Evolutionary conservation across 2,888 invertebrate species (phyloP).

Genomic region (Nymphalis c-album): DNA sequence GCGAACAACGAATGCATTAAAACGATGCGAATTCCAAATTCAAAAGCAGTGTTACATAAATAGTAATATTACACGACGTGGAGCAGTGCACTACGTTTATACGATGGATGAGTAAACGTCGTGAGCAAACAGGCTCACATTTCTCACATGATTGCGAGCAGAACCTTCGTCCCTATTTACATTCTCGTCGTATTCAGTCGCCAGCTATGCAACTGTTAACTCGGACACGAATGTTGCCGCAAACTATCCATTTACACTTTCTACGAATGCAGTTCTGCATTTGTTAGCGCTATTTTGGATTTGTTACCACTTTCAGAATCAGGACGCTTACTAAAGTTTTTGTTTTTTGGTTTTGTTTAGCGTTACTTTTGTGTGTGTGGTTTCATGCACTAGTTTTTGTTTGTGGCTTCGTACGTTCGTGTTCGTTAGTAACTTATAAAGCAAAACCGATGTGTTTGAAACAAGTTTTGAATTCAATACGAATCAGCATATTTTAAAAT

Average conservation of each 20-base stretch:
- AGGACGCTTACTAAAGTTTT: constrained; percentile 26
- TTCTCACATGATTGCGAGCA: constrained; percentile 37
- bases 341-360: constrained; percentile 25
- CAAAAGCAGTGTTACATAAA: constrained; percentile 11
- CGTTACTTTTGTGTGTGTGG: constrained; percentile 18
- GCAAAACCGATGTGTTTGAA: not conserved
- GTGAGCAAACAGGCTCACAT: constrained; percentile 34
- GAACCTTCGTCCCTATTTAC: constrained; percentile 37
- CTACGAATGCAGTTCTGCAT: constrained; percentile 36
- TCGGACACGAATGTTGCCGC: constrained; percentile 38
- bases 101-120: constrained; percentile 31
- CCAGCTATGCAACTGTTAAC: constrained; percentile 39
- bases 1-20: not conserved
- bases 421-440: not conserved
- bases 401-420: not conserved
- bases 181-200: constrained; percentile 40
- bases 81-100: constrained; percentile 11
- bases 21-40: constrained; percentile 4
- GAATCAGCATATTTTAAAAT: constrained; percentile 2
- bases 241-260: constrained; percentile 42
- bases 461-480: constrained; percentile 3
- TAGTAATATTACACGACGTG: constrained; percentile 21
- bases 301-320: constrained; percentile 25
- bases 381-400: constrained; percentile 7
- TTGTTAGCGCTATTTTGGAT: constrained; percentile 34